phyloP scores from a whole-genome alignment of 1,140 invertebrate species.

The Anastatus disparis region DNA sequence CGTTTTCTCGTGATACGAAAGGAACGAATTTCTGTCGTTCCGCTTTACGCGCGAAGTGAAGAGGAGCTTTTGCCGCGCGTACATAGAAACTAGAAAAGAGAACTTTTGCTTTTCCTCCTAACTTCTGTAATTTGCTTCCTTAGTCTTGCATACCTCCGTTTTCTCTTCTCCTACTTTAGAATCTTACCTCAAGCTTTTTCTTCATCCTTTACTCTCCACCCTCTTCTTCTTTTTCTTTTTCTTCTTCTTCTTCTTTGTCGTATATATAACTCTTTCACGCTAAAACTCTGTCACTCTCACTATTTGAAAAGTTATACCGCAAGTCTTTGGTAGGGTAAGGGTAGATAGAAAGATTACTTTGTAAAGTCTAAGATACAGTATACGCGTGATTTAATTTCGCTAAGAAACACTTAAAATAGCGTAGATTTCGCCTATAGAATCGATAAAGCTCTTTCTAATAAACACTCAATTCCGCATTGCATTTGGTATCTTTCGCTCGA shows the following conservation, averaged over 20 bases:
- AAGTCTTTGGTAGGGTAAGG: not conserved
- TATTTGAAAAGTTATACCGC: not conserved
- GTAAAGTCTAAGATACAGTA: no score
- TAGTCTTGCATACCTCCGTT: conserved; percentile 38
- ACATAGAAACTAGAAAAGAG: not conserved
- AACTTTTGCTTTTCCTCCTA: conserved; percentile 16
- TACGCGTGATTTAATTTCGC: no score
- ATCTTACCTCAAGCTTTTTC: conserved; percentile 3
- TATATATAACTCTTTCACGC: no score
- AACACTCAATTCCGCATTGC: no score
- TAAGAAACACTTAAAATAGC: no score
- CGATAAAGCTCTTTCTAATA: no score
- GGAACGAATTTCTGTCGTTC: conserved; percentile 36
- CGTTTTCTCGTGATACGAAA: no score
- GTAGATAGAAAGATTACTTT: no score
- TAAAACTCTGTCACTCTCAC: not conserved
- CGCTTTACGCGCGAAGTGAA: not conserved
- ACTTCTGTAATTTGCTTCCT: conserved; percentile 52
- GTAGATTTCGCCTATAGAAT: no score
- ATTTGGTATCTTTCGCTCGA: no score
- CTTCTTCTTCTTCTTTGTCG: no score
- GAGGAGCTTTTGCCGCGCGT: not conserved
- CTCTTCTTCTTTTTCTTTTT: conserved; percentile 16
- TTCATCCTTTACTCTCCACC: not conserved
- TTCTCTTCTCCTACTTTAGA: not conserved